A percentile compares a stretch with the other conserved stretches of the same genome.
Conservation (phyloP, 2,113 vertebrate genomes). For the Corvus hawaiiensis region DNA sequence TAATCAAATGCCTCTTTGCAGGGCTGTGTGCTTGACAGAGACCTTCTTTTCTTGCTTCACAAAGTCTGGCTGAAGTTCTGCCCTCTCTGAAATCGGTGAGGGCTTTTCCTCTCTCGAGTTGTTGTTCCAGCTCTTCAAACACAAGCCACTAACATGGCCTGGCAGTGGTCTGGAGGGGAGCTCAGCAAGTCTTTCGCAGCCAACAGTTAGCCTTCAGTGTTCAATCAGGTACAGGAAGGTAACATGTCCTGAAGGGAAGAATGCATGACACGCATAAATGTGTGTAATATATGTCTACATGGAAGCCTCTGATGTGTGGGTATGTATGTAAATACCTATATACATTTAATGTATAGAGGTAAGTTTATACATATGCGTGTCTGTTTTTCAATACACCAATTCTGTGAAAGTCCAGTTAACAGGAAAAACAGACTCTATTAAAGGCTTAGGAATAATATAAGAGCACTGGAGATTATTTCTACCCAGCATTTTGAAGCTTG, state of each 20-base stretch:
- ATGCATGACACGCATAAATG: neutral
- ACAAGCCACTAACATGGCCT: neutral
- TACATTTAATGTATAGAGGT: neutral
- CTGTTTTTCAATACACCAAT: neutral
- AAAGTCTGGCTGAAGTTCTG: neutral
- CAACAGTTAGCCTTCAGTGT: neutral
- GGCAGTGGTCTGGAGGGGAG: neutral
- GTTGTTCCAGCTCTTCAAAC: neutral
- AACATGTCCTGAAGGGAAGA: neutral
- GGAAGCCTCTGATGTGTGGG: neutral
- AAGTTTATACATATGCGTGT: neutral
- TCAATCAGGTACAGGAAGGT: neutral
- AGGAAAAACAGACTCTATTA: neutral
- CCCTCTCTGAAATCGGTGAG: neutral
- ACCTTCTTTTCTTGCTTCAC: neutral
- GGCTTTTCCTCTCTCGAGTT: rapidly evolving
- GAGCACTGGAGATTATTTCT: neutral
- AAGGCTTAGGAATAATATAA: neutral
- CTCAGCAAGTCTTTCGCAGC: neutral
- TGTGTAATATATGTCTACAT: too few species aligned
- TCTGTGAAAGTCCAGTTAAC: neutral
- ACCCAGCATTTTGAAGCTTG: neutral
- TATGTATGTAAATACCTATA: neutral
- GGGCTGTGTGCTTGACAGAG: neutral
- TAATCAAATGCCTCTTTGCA: neutral